Conservation (phyloP, 2,797 vertebrate genomes). For the Luscinia megarhynchos region DNA sequence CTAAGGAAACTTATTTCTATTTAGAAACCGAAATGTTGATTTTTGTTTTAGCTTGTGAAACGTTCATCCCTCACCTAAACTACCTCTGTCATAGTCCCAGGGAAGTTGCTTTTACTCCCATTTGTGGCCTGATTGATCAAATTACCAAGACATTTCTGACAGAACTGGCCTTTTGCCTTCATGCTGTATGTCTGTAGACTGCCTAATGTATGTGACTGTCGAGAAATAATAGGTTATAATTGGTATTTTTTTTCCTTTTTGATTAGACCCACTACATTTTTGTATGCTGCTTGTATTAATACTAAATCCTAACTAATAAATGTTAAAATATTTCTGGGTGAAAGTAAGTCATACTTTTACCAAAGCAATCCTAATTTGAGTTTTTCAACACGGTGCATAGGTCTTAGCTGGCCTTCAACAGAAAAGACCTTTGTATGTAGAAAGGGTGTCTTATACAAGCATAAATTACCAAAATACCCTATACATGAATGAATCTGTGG, state of each 20-base stretch:
- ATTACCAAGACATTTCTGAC: background rate
- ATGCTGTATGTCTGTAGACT: background rate
- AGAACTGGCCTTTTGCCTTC: background rate
- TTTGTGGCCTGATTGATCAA: background rate
- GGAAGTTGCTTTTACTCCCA: background rate
- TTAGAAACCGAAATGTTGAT: background rate
- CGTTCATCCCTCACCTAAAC: background rate
- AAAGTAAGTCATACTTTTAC: background rate
- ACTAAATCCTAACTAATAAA: background rate
- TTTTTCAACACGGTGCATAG: background rate
- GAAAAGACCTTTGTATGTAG: background rate
- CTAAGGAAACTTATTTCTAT: background rate
- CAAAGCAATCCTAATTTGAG: background rate
- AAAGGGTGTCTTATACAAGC: fast-evolving
- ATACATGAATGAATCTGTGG: background rate
- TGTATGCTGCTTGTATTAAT: background rate
- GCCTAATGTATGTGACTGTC: background rate
- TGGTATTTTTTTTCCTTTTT: background rate
- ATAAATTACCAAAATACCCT: background rate
- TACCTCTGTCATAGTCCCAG: background rate
- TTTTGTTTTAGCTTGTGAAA: background rate
- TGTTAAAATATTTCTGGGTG: background rate
- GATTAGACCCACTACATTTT: background rate
- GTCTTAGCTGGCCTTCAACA: background rate
- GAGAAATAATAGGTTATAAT: background rate